Evolutionary conservation across 2,797 vertebrate species (phyloP), one percentile per base, ranked within the genome.

Genomic region (Miichthys miiuy): DNA sequence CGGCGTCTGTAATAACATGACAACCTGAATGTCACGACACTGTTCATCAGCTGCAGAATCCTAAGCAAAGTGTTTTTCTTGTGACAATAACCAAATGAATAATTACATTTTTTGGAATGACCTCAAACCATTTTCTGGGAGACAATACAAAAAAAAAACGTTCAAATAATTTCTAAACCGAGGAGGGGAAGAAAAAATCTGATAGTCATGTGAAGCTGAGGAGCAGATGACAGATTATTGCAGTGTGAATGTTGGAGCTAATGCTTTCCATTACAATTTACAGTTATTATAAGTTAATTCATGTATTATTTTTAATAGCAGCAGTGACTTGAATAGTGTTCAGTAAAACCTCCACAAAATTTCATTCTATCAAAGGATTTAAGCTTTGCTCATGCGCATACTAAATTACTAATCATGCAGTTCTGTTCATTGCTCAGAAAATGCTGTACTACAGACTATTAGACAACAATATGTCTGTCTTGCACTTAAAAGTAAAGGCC

Each of bases 1-100:
- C 34, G 68, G 57, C 61, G 3, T 75, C 76, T 72, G 65, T 75
- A 86, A 77, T 75, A 87, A 83, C 71, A 72, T 27, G 72, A 78
- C 86, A 81, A 82, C 68, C 72, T 72, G 80, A 87, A 88, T 85
- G 79, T 89, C 88, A 82, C 81, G 27, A 86, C 74, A 70, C 70
- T n/a, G 72, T 75, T 83, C 58, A 64, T 57, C 34, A 72, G 50
- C 52, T 68, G 69, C 41, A 63, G 44, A 82, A 54, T 46, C 62
- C 56, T 20, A 14, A 18, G 14, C 52, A 18, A 65, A 69, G 2
- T 17, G 20, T 66, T 74, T 56, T 76, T 38, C 27, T 4, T 13
- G 54, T 23, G 48, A 54, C 52, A 41, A 55, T 25, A 61, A 20
- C 3, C 25, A 58, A 70, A 72, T 23, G 21, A 64, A 78, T 58